Conservation (phyloP, 2,888 invertebrate species). For the Miltochrista miniata region DNA sequence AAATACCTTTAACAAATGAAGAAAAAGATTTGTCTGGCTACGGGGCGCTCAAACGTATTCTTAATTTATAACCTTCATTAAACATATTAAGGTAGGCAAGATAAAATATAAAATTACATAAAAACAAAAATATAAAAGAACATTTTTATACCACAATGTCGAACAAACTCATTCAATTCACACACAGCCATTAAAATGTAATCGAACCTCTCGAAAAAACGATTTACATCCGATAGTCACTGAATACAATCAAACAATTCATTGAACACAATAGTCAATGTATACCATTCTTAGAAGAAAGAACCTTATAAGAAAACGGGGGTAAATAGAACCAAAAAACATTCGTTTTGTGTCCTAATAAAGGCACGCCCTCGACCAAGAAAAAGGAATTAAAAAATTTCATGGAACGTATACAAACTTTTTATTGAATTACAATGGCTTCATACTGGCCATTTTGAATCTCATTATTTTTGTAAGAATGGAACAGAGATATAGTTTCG, state of each 20-base stretch:
- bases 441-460: conserved; percentile 74
- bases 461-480: conserved; percentile 54
- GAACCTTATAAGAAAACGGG: conserved; percentile 48
- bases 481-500: conserved; percentile 46
- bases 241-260: conserved; percentile 47
- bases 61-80: too few species aligned
- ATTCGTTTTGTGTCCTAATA: conserved; percentile 38
- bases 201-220: conserved; percentile 45
- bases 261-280: conserved; percentile 54
- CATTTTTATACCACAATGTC: conserved; percentile 21
- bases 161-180: conserved; percentile 34
- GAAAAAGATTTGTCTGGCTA: too few species aligned
- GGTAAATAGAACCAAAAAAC: conserved; percentile 16
- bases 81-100: too few species aligned
- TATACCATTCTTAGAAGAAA: conserved; percentile 50
- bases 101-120: too few species aligned
- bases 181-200: conserved; percentile 43
- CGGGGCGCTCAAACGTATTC: too few species aligned
- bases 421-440: conserved; percentile 58
- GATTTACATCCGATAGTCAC: conserved; percentile 52
- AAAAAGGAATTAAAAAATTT: conserved; percentile 39
- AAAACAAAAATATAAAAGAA: conserved; percentile 4
- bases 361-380: conserved; percentile 43
- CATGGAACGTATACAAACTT: conserved; percentile 57
- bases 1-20: too few species aligned